Base-by-base conservation (phyloP, 2,797 vertebrate genomes). In the Chlorospingus flavigularis region DNA sequence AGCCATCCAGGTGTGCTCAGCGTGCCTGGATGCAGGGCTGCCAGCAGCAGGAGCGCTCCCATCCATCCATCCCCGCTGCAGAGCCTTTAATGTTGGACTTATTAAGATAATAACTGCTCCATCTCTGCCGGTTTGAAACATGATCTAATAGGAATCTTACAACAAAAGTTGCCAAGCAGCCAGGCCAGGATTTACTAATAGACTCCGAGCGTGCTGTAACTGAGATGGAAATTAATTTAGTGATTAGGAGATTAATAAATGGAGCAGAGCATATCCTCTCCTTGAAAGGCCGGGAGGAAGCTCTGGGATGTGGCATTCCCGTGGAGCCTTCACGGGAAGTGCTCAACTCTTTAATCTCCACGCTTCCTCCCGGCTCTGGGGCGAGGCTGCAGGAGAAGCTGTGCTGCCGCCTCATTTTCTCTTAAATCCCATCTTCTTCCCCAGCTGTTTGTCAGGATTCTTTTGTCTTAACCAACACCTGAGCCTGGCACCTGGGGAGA, bases 141-240 rank as follows among this genome's bases (percentile, higher is more conserved):
- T 2, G 76, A 77, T 94, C 95, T 92, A 88, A 93, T 25, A 88
- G 86, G 82, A 70, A n/a, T 60, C 92, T 78, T 65, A 45, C 9
- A 80, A 74, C 79, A 91, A 86, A 96, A 96, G 91, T 90, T 91
- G 90, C 91, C 92, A 84, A 90, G 92, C 93, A 93, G 94, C 93
- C 61, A 25, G 47, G 93, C 78, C 85, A 43, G 54, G 92, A 93
- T 88, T 93, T 93, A 86, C 90, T 88, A 86, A 93, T 50, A 72
- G 90, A 53, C 25, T 72, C 82, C 20, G 82, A 78, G 51, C 15
- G 43, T 66, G 85, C 90, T 61, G 91, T 71, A 94, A 88, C 78
- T 11, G 95, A 89, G 91, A 91, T 75, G 94, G 90, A 80, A 90
- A 92, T 92, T 90, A 91, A 86, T 83, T 74, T 80, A 88, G 90